A percentile compares a stretch with the other conserved stretches of the same genome.
Conservation (phyloP, 2,113 vertebrate species). For the Octodon degus region DNA sequence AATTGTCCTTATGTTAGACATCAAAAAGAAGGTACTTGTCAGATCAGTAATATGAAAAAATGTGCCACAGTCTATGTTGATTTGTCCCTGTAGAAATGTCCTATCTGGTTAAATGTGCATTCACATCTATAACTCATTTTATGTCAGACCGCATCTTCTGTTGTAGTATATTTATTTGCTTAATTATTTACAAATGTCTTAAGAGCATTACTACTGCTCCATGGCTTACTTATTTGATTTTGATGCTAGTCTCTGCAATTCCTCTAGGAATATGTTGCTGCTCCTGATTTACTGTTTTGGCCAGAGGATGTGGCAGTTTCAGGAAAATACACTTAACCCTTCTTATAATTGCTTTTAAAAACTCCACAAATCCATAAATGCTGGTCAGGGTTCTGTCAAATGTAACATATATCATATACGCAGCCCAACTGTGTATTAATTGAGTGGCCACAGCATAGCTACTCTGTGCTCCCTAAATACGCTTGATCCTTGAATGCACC, state of each 20-base stretch:
- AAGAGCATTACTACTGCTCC: neutral
- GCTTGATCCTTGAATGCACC: neutral
- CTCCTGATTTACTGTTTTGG: constrained; percentile 13
- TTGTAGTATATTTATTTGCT: neutral
- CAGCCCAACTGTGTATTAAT: neutral
- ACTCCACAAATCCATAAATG: neutral
- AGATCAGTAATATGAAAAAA: neutral
- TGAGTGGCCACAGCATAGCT: neutral
- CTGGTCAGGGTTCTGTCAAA: neutral
- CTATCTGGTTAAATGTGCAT: neutral
- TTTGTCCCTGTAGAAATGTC: neutral
- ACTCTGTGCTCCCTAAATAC: neutral
- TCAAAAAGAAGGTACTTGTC: neutral
- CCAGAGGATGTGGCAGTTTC: neutral
- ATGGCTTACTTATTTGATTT: constrained; percentile 11
- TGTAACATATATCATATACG: neutral
- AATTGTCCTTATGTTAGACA: neutral
- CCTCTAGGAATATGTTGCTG: neutral
- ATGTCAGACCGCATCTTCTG: neutral
- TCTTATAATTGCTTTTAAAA: neutral
- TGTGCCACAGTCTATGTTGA: neutral
- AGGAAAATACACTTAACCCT: neutral
- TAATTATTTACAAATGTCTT: neutral
- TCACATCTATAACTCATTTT: neutral
- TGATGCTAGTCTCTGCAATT: neutral